phyloP scores from a whole-genome alignment of 1,140 invertebrate species.

The Argopecten irradians region DNA sequence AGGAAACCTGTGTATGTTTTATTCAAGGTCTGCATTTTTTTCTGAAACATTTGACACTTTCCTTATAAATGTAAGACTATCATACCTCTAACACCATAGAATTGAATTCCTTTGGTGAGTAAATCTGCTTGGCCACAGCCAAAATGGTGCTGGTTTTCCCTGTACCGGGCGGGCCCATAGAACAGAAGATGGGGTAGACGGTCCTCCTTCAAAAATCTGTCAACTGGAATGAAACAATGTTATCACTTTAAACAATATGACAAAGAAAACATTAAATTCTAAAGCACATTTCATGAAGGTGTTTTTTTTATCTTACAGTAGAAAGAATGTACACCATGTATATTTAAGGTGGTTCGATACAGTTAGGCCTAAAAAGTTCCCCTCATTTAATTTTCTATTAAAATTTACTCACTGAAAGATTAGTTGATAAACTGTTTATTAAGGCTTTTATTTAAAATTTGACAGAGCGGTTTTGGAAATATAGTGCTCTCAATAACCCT shows the following conservation, averaged over 20 bases:
- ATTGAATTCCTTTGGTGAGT: constrained; percentile 89
- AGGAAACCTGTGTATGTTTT: no score
- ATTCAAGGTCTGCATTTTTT: no score
- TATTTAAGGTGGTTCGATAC: no score
- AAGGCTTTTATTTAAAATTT: no score
- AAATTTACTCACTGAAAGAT: no score
- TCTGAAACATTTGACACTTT: not conserved
- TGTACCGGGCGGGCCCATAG: constrained; percentile 98
- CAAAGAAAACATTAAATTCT: not conserved
- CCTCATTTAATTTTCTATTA: no score
- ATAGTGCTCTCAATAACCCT: no score
- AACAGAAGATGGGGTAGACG: constrained; percentile 97
- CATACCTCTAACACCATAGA: constrained; percentile 86
- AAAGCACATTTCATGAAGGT: not conserved
- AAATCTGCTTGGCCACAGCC: constrained; percentile 96
- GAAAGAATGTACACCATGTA: not conserved
- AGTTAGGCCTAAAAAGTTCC: no score
- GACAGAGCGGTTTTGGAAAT: no score
- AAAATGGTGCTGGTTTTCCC: constrained; percentile 99
- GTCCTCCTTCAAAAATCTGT: constrained; percentile 94
- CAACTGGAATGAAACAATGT: constrained; percentile 83
- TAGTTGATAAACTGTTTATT: no score
- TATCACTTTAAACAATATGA: not conserved
- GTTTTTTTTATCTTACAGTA: not conserved
- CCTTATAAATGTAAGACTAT: not conserved